Base-by-base conservation (phyloP, 2,888 invertebrate species). In the Podabrus alpinus region DNA sequence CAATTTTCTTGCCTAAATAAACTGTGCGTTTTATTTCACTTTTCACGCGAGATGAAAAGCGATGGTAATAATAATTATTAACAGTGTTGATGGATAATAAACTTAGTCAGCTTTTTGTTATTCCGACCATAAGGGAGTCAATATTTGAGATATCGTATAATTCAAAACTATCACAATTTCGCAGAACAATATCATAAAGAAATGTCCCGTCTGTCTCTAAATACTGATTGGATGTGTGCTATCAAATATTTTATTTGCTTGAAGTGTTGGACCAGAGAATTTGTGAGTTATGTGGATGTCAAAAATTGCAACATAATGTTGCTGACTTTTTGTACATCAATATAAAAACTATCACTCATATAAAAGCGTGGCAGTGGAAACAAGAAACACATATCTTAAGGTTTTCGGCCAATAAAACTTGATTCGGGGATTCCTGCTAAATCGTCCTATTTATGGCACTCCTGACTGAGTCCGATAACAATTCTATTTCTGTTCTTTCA, bases 211-310 rank as follows among this genome's bases (percentile, higher is more conserved):
- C 77, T 81, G 84, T 85, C 85, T 86, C 84, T 85, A 87, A 87
- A 86, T 86, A 84, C 84, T 86, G 87, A 87, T 87, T 86, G 87
- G 86, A 85, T 85, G 85, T 82, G 80, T 80, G 83, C 85, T 82
- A 86, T 86, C 84, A 86, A 86, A 85, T 84, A 81, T 86, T 86
- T 86, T 86, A 86, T 86, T 86, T 83, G 78, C 81, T 78, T 79
- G 71, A 72, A 70, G 77, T 73, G 79, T 69, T 79, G 81, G 82
- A 80, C 83, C 83, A 83, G 80, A 80, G 71, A 73, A 82, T 78
- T 79, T 66, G 75, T 80, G 72, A 73, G 75, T 76, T 77, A 74
- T 76, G 68, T 62, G 45, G 66, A 69, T 66, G 25, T 71, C 45
- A 45, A 45, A 45, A 45, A 1, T 45, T 24, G 62, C 17, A 68